A percentile compares a stretch with the other conserved stretches of the same genome.
phyloP scores from a whole-genome alignment of 2,113 vertebrate genomes.

The Pelvicachromis taeniatus region DNA sequence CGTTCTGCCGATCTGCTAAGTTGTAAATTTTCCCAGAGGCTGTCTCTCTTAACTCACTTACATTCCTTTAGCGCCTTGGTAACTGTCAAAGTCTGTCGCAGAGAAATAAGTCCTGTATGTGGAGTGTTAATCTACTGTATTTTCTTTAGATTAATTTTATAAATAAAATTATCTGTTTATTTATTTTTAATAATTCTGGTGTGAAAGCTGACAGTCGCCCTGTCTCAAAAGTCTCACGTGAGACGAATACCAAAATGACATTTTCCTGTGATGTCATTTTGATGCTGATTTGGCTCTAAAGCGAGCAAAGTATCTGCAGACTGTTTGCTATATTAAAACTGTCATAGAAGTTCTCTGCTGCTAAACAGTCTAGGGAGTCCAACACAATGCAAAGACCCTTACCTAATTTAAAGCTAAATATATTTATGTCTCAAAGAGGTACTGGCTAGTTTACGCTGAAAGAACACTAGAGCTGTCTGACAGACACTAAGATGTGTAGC shows the following conservation, averaged over 20 bases:
- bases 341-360: background rate
- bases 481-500: background rate
- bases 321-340: background rate
- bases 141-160: background rate
- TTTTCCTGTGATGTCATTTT: background rate
- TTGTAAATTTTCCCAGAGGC: background rate
- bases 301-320: background rate
- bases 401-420: background rate
- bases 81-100: background rate
- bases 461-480: background rate
- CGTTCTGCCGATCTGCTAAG: background rate
- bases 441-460: background rate
- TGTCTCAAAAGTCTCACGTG: background rate
- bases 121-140: background rate
- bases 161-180: background rate
- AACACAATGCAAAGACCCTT: background rate
- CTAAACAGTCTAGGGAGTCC: background rate
- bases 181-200: background rate
- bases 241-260: background rate
- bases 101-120: background rate
- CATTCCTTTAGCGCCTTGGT: background rate
- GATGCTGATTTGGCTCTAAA: background rate
- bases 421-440: background rate
- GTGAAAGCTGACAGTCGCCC: background rate
- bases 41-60: background rate